Evolutionary conservation across 1,140 invertebrate genomes (phyloP), one percentile per base, ranked within the genome.

Genomic region (Atopsyche davidsoni): DNA sequence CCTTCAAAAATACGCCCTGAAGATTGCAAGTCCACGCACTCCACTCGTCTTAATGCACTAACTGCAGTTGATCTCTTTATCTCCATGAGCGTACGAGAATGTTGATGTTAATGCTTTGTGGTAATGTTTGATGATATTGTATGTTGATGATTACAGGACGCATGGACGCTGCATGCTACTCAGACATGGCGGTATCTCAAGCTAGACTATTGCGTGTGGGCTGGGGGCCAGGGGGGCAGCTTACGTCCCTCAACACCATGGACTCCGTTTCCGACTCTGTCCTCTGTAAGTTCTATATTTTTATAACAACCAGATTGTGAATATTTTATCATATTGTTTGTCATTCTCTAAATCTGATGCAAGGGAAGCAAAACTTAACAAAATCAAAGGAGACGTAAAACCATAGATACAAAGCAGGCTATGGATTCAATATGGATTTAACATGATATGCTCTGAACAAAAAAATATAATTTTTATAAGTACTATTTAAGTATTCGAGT

Each of bases 121-220:
- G 24, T 2, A 31, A 22, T 22, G n/a, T 42, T 14, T 19, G 14
- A 23, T 19, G 22, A 22, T 21, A 21, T 42, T 22, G 3, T 22
- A 19, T 24, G 11, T 43, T 25, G n/a, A 22, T 28, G 14, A 60
- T 73, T 14, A 55, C 68, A 57, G 67, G 69, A 40, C 68, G 70
- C 0, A 58, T 80, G 4, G 61, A 65, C n/a, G 71, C 75, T 1
- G 66, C 75, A 1, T 75, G 78, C 53, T 64, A 83, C 3, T 77
- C 79, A 2, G 88, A 92, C 65, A 62, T 81, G 50, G 80, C 73
- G 0, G 64, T 81, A 10, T 72, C 74, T 66, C 83, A 79, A 71
- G 81, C 83, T 1, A 75, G 85, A 2, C 79, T 79, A 44, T 86
- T 83, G 50, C 80, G 86, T 58, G 76, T 85, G 0, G 85, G 85